phyloP scores from a whole-genome alignment of 2,113 vertebrate genomes.

The Psilopogon haemacephalus region DNA sequence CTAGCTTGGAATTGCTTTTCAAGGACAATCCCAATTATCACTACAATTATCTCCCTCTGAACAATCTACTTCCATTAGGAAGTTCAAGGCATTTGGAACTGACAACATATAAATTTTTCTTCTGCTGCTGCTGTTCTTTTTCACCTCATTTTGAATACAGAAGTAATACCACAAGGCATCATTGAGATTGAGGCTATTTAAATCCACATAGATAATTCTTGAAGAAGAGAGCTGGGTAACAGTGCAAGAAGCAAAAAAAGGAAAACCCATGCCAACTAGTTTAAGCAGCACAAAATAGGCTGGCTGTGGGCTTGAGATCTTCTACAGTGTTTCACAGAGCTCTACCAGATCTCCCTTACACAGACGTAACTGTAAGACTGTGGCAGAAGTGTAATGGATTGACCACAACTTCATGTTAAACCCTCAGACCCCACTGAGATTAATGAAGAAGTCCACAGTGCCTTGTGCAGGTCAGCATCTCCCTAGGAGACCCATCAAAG shows the following conservation, averaged over 20 bases:
- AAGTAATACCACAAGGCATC: background rate
- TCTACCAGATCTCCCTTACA: background rate
- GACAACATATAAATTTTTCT: background rate
- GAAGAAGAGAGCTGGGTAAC: background rate
- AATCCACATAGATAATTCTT: background rate
- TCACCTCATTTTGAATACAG: background rate
- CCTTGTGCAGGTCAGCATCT: background rate
- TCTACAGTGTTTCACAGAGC: background rate
- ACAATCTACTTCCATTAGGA: background rate
- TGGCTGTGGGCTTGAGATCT: background rate
- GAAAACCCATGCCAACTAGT: background rate
- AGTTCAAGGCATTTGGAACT: background rate
- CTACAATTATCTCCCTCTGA: background rate
- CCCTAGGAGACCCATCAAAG: background rate
- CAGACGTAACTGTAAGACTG: background rate
- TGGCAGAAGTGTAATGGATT: background rate
- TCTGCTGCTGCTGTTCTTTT: background rate
- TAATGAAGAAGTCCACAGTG: background rate
- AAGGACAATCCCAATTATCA: conserved; percentile 48
- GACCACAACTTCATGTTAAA: background rate
- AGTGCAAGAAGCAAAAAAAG: background rate
- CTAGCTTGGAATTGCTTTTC: background rate
- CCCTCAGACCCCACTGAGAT: background rate
- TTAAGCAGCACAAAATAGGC: background rate
- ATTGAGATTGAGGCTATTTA: background rate